Conservation (phyloP, 2,888 invertebrate species). For the Luperina nickerlii region DNA sequence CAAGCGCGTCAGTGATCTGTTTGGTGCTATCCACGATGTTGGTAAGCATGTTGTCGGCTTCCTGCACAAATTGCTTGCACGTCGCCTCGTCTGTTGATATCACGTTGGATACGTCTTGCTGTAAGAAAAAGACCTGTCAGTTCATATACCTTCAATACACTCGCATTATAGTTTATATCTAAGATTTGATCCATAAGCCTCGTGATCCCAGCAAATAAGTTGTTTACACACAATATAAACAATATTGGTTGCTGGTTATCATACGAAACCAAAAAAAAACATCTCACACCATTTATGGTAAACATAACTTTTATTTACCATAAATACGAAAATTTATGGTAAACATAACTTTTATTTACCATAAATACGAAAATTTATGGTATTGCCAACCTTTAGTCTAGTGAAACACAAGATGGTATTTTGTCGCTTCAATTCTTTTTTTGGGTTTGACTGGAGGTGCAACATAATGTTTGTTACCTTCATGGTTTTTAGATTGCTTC, state of each 20-base stretch:
- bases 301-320: no score
- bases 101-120: constrained; percentile 70
- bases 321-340: no score
- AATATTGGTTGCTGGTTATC: no score
- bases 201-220: background rate
- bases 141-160: background rate
- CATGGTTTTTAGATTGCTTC: background rate
- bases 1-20: constrained; percentile 61
- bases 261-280: no score
- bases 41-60: constrained; percentile 55
- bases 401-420: background rate
- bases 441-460: background rate
- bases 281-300: no score
- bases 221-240: no score
- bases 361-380: no score
- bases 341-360: no score
- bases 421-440: background rate
- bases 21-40: constrained; percentile 59
- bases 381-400: background rate
- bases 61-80: constrained; percentile 50
- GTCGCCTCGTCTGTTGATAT: constrained; percentile 58
- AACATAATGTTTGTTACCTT: no score
- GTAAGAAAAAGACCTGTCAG: constrained; percentile 14
- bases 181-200: no score
- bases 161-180: background rate